These are phyloP conservation scores for Parasteatoda lunata DNA, from an alignment of 2,888 invertebrate genomes.

Conservation along the genomic window DNA sequence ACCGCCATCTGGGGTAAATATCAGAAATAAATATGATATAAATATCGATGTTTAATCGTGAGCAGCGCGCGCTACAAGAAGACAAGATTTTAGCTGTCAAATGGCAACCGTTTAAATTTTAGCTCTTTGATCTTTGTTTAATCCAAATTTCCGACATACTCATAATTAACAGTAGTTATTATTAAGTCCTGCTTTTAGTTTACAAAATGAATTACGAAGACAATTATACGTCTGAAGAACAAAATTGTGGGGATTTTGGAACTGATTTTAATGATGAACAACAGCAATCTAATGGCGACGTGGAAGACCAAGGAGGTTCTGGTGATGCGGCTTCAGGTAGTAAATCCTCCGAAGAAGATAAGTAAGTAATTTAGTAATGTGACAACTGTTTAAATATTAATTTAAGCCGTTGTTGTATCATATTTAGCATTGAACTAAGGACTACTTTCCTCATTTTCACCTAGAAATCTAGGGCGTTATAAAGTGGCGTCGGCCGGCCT, in stretches of 20 bases:
- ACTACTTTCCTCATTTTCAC: not conserved
- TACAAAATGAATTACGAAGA: slow-evolving; percentile 59
- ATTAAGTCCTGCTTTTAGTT: slow-evolving; percentile 26
- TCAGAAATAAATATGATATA: not conserved
- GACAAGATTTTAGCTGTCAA: slow-evolving; percentile 8
- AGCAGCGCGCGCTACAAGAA: not conserved
- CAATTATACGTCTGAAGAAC: slow-evolving; percentile 64
- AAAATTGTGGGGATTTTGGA: slow-evolving; percentile 62
- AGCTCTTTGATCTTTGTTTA: slow-evolving; percentile 27
- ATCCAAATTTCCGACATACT: not conserved
- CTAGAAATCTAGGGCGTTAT: not conserved
- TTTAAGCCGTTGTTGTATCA: no score
- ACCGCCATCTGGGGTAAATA: no score
- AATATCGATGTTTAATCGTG: not conserved
- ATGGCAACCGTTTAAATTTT: slow-evolving; percentile 34
- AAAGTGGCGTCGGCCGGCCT: slow-evolving; percentile 54
- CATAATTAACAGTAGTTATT: slow-evolving; percentile 15
- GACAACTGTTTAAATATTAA: no score
- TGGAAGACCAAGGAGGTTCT: slow-evolving; percentile 53
- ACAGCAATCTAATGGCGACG: slow-evolving; percentile 57
- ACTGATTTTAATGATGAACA: slow-evolving; percentile 65
- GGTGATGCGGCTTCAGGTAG: slow-evolving; percentile 35
- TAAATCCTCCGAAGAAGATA: slow-evolving; percentile 62
- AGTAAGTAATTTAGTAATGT: slow-evolving; percentile 29
- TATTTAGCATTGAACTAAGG: no score